Percentiles rank a stretch among this genome's conserved stretches.
phyloP scores from a whole-genome alignment of 2,797 vertebrate species.

The Eidolon dupreanum region DNA sequence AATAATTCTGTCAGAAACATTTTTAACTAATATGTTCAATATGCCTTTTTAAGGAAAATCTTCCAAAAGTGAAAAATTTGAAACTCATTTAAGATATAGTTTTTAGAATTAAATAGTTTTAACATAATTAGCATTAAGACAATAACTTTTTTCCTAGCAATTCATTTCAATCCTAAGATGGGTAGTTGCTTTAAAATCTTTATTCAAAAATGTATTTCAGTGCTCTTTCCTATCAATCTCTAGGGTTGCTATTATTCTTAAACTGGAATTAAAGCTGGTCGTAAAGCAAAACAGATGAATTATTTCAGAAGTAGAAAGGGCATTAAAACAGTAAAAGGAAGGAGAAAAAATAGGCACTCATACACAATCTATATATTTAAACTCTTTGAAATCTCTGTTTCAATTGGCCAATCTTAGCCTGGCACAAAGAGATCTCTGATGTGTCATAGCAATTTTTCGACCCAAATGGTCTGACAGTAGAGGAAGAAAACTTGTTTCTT shows the following conservation, averaged over 20 bases:
- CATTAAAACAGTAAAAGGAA: background rate
- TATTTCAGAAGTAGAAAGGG: background rate
- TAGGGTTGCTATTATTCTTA: background rate
- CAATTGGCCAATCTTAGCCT: background rate
- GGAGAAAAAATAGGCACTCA: background rate
- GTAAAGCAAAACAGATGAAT: constrained; percentile 35
- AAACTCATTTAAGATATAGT: constrained; percentile 52
- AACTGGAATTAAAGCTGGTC: constrained; percentile 48
- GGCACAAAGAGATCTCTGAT: background rate
- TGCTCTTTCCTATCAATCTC: background rate
- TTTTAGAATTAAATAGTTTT: constrained; percentile 56
- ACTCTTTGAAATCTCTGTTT: background rate
- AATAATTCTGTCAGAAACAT: constrained; percentile 57
- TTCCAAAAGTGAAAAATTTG: constrained; percentile 50
- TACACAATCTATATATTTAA: background rate
- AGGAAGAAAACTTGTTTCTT: background rate
- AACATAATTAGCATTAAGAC: constrained; percentile 57
- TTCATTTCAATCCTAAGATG: constrained; percentile 26
- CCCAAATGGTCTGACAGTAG: background rate
- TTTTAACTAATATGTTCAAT: constrained; percentile 54
- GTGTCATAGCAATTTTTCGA: background rate
- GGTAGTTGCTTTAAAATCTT: constrained; percentile 1
- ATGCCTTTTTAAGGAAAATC: constrained; percentile 55
- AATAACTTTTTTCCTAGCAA: constrained; percentile 49
- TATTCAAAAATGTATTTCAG: background rate